Base-by-base conservation (phyloP, 2,113 vertebrate genomes). In the Guaruba guarouba region DNA sequence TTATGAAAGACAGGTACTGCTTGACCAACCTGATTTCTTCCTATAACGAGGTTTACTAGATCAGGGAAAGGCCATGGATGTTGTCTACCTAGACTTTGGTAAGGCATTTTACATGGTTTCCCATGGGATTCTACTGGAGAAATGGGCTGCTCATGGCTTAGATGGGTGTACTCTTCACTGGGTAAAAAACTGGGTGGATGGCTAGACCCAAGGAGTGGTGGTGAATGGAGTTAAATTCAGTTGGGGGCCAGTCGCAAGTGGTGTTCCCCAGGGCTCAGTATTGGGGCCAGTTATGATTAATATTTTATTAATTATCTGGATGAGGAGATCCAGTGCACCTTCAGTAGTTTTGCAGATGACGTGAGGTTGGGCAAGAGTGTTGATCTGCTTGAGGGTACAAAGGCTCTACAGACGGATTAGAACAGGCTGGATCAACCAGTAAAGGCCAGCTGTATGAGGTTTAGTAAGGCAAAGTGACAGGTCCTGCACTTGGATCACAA, bases 181-280 rank as follows among this genome's bases (percentile, higher is more conserved):
- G 29, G 10, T 49, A 10, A 33, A 48, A 69, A 48, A 39, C 8
- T 70, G 64, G 5, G 17, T 13, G 17, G 17, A 22, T 49, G 17
- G 23, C 13, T 14, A 9, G 29, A 18, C 24, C 25, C 44, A 39
- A 27, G 39, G 13, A 28, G 10, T 23, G 11, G 29, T 61, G 44
- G 29, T 41, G 29, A 27, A 51, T 41, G 17, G 17, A 44, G 10
- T 74, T 33, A 54, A 12, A 46, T 54, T 28, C 27, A 7, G 20
- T 6, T 44, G 68, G 33, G 3, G 4, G 8, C 17, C 1, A 0
- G 49, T 75, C 11, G 4, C 17, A 55, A n/a, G 13, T 67, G 28
- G 17, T 46, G 44, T 18, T 66, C 17, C 7, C 11, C 16, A 23
- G 39, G n/a, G 41, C 49, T 55, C n/a, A 23, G n/a, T 66, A 3